These are phyloP conservation scores for Psittacula cyanocephala DNA, from an alignment of 2,113 vertebrate genomes.

Conservation along the genomic window DNA sequence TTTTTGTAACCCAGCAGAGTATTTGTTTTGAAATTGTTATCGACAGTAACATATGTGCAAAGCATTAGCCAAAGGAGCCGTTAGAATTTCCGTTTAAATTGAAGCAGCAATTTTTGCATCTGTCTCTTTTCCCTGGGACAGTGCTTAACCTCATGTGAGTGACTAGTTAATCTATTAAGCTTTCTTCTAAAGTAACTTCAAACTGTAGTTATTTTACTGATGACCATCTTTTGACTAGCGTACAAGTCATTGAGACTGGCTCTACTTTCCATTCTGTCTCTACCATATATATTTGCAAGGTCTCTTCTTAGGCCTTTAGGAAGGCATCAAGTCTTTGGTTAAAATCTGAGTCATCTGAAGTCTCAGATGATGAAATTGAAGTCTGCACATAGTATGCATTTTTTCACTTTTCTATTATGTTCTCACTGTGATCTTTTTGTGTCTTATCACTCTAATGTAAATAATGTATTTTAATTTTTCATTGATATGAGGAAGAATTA, in stretches of 20 bases:
- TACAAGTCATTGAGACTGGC: neutral
- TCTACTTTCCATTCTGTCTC: neutral
- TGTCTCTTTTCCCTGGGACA: neutral
- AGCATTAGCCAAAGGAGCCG: neutral
- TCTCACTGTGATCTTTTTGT: neutral
- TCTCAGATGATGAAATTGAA: neutral
- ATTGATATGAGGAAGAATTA: neutral
- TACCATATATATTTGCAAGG: neutral
- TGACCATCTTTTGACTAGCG: neutral
- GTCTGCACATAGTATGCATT: fast-evolving
- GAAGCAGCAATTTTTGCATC: neutral
- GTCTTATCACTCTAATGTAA: neutral
- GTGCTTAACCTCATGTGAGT: neutral
- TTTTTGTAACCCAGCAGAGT: neutral
- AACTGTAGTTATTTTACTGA: neutral
- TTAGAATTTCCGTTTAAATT: neutral
- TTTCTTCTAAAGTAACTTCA: neutral
- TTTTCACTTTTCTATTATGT: neutral
- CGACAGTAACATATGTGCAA: neutral
- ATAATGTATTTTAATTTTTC: neutral
- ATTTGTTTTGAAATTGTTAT: neutral
- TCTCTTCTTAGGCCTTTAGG: neutral
- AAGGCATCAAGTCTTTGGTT: neutral
- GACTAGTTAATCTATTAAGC: neutral
- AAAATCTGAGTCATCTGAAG: neutral